Evolutionary conservation across 1,140 invertebrate species (phyloP), one percentile per base, ranked within the genome.

Genomic region (Ectropis grisescens): DNA sequence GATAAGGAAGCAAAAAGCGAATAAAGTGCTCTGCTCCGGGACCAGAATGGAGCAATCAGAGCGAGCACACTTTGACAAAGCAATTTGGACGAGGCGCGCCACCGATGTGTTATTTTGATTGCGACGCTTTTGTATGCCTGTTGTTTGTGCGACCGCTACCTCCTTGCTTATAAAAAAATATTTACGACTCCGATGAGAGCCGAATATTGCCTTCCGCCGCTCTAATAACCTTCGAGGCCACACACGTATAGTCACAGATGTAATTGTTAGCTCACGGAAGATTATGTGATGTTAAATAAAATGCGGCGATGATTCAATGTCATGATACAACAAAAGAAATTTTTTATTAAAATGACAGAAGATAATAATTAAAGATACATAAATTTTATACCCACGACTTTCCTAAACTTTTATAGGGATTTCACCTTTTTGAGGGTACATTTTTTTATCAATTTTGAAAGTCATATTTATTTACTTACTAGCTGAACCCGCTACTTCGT

Each of bases 1-100:
- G 57, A 65, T 65, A 66, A 55, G 47, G 51, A 59, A 57, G 45
- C 37, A 64, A 61, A 71, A 68, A 71, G 50, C 50, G 38, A 56
- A 61, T 50, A 51, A 54, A 64, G 59, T 55, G 8, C 16, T 19
- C 3, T 19, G 16, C 16, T 19, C 16, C n/a, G n/a, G 8, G 16
- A 19, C 16, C 58, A 76, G 68, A 80, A 80, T 70, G 56, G 65
- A 74, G 65, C 71, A 80, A 80, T 80, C 75, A 76, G 62, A 54
- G 56, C 55, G 67, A 57, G 66, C 74, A 74, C 64, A 74, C 65
- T 76, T 62, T 80, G 74, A 72, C 71, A 76, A 53, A 76, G 75
- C 71, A 72, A 76, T 80, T 76, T 66, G 55, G 64, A 52, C 50
- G 49, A 56, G 59, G 61, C 58, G 66, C 35, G 29, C 30, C 47